A percentile compares a stretch with the other conserved stretches of the same genome.
These are phyloP conservation scores for Heliconius congener DNA, from an alignment of 1,140 invertebrate species.

Conservation along the genomic window DNA sequence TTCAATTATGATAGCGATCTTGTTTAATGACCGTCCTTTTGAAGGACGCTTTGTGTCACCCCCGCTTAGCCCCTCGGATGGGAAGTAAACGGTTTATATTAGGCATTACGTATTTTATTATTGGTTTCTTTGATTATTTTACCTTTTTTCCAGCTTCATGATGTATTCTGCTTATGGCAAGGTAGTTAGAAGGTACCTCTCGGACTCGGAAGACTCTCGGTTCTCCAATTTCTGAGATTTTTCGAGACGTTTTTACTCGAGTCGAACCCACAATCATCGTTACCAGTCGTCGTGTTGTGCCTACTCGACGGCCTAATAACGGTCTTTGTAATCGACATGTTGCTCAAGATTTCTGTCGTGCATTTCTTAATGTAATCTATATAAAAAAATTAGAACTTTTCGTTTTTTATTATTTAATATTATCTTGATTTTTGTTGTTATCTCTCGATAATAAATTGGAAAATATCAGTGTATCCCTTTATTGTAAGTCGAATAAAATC, in stretches of 20 bases:
- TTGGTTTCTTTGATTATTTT: conserved; percentile 11
- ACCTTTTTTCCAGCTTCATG: not conserved
- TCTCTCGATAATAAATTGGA: too few species aligned
- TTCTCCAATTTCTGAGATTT: too few species aligned
- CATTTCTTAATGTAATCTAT: too few species aligned
- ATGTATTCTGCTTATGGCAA: not conserved
- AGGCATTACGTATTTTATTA: not conserved
- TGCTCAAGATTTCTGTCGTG: too few species aligned
- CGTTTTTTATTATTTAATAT: too few species aligned
- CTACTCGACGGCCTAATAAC: not conserved
- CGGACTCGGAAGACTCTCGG: not conserved
- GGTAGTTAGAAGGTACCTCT: not conserved
- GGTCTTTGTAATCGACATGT: not conserved
- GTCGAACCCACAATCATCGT: too few species aligned
- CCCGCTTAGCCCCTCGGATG: conserved; percentile 29
- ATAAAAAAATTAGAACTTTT: too few species aligned
- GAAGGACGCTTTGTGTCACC: conserved; percentile 54
- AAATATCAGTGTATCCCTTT: too few species aligned
- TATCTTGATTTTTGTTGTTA: too few species aligned
- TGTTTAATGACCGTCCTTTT: conserved; percentile 72
- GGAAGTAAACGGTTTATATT: conserved; percentile 5
- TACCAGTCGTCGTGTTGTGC: too few species aligned
- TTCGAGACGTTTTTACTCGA: too few species aligned
- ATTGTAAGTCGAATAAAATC: too few species aligned
- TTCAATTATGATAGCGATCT: conserved; percentile 79